Evolutionary conservation across 2,888 invertebrate genomes (phyloP).

Genomic region (Apamea crenata): DNA sequence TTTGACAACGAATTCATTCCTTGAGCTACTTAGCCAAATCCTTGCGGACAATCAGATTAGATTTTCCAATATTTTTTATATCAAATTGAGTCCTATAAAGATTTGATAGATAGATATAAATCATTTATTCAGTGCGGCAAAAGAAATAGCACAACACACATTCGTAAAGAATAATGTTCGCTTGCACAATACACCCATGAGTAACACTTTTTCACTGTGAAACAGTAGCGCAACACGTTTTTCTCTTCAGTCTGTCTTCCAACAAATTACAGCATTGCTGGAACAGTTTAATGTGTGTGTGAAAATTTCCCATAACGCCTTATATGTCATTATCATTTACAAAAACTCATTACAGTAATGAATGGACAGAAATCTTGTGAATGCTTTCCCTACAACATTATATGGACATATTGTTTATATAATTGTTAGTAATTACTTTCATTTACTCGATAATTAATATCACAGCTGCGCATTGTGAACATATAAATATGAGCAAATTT

Average conservation of each 20-base stretch:
- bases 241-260: background rate
- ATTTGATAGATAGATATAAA: background rate
- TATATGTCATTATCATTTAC: slow-evolving; percentile 32
- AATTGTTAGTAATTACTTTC: slow-evolving; percentile 67
- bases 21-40: background rate
- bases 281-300: background rate
- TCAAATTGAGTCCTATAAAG: background rate
- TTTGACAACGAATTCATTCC: background rate
- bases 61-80: background rate
- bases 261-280: background rate
- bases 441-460: slow-evolving; percentile 66
- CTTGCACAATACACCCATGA: too few relatives aligned
- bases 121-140: background rate
- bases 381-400: slow-evolving; percentile 35
- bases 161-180: too few relatives aligned
- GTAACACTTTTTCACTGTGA: too few relatives aligned
- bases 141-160: background rate
- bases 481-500: slow-evolving; percentile 68
- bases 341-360: slow-evolving; percentile 30
- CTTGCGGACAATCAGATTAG: background rate
- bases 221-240: too few relatives aligned
- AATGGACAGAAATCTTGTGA: slow-evolving; percentile 33
- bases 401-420: slow-evolving; percentile 63
- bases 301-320: background rate
- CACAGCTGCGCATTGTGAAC: slow-evolving; percentile 57